phyloP scores from a whole-genome alignment of 2,113 vertebrate species.

The Bothrops jararaca region DNA sequence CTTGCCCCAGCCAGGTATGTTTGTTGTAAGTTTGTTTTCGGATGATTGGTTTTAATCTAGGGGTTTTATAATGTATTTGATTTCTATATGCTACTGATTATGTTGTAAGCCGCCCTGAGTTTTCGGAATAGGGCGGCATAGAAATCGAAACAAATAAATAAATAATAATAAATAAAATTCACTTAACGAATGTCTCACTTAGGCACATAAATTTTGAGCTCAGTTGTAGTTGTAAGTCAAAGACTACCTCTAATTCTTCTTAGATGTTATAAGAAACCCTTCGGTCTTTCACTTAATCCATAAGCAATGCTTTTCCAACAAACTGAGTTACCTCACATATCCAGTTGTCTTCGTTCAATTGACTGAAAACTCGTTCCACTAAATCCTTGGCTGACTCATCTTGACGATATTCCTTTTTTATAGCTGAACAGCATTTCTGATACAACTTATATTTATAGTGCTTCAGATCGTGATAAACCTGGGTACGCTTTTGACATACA shows the following conservation, averaged over 20 bases:
- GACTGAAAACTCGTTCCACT: constrained; percentile 69
- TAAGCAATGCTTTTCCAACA: neutral
- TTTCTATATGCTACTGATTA: too few relatives aligned
- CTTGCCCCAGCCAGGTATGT: too few relatives aligned
- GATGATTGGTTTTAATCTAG: too few relatives aligned
- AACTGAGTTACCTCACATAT: constrained; percentile 72
- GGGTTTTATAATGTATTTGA: too few relatives aligned
- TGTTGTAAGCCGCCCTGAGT: too few relatives aligned
- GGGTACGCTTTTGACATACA: constrained; percentile 76
- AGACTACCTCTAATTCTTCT: neutral
- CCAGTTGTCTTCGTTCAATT: constrained; percentile 69
- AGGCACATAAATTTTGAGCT: neutral
- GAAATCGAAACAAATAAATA: too few relatives aligned
- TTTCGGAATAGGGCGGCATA: too few relatives aligned
- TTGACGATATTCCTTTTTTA: constrained; percentile 39
- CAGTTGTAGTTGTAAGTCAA: neutral
- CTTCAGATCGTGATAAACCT: constrained; percentile 78
- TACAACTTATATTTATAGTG: constrained; percentile 85
- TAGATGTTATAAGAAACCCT: neutral
- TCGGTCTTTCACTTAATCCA: neutral
- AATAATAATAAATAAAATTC: too few relatives aligned
- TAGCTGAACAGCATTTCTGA: constrained; percentile 63
- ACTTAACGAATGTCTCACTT: neutral
- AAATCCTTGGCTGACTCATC: constrained; percentile 76
- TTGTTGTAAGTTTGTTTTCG: too few relatives aligned